Evolutionary conservation across 2,797 vertebrate genomes (phyloP).

Genomic region (Thunnus albacares): DNA sequence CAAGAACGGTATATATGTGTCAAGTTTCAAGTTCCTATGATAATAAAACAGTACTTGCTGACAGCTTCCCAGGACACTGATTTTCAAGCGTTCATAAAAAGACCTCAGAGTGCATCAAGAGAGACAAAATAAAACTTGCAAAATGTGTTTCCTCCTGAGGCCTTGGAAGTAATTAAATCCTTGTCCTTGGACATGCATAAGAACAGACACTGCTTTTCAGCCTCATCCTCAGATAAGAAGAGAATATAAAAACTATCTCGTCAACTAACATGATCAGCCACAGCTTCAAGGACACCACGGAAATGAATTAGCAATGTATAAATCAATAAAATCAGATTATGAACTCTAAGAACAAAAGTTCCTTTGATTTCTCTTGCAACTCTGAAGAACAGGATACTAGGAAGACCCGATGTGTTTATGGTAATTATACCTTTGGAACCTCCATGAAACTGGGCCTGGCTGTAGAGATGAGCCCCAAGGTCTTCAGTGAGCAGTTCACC

Average conservation of each 20-base stretch:
- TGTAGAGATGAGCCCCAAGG: constrained; percentile 97
- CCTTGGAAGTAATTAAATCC: background rate
- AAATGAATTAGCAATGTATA: background rate
- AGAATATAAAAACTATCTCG: background rate
- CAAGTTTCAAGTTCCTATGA: background rate
- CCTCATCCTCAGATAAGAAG: constrained; percentile 9
- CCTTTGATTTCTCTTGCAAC: constrained; percentile 6
- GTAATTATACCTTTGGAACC: constrained; percentile 93
- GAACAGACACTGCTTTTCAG: constrained; percentile 33
- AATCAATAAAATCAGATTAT: background rate
- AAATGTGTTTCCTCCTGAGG: constrained; percentile 11
- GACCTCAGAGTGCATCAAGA: background rate
- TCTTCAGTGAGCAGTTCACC: constrained; percentile 98
- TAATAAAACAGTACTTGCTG: background rate
- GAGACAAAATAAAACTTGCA: constrained; percentile 6
- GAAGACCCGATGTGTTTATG: background rate
- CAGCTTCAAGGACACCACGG: background rate
- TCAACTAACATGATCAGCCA: background rate
- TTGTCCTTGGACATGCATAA: background rate
- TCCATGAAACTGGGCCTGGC: constrained; percentile 99
- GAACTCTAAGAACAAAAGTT: background rate
- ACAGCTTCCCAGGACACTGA: background rate
- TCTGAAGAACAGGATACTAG: background rate
- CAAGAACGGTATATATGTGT: background rate
- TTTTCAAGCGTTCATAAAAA: constrained; percentile 15